Percentiles rank a stretch among this genome's conserved stretches.
Evolutionary conservation across 2,888 invertebrate species (phyloP).

Genomic region (Saturnia pavonia): DNA sequence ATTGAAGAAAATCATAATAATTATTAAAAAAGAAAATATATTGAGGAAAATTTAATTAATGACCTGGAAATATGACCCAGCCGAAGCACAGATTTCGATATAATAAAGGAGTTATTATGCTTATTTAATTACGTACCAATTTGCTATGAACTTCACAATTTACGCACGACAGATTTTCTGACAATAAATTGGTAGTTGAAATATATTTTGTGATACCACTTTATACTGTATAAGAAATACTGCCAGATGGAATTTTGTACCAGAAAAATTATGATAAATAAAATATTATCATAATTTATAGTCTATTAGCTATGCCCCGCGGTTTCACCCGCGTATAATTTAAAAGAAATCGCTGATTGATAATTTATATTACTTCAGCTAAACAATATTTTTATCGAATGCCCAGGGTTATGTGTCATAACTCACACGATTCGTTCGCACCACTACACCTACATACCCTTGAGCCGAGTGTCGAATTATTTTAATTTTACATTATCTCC

Average conservation of each 20-base stretch:
- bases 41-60: constrained; percentile 10
- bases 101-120: constrained; percentile 36
- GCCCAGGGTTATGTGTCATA: too few species aligned
- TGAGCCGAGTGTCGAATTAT: too few species aligned
- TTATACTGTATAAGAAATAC: not conserved
- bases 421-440: too few species aligned
- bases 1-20: not conserved
- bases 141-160: constrained; percentile 34
- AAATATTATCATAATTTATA: not conserved
- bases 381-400: too few species aligned
- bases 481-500: too few species aligned
- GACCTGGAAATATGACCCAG: constrained; percentile 32
- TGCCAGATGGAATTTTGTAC: not conserved
- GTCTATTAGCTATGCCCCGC: too few species aligned
- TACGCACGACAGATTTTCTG: constrained; percentile 26
- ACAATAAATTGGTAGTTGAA: constrained; percentile 33
- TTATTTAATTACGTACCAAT: constrained; percentile 43
- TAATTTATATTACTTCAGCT: too few species aligned
- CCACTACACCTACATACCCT: too few species aligned
- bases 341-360: too few species aligned
- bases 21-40: constrained; percentile 29
- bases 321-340: too few species aligned
- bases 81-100: constrained; percentile 29
- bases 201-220: constrained; percentile 31
- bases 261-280: not conserved